Base-by-base conservation (phyloP, 2,888 invertebrate species). In the Eupeodes luniger region DNA sequence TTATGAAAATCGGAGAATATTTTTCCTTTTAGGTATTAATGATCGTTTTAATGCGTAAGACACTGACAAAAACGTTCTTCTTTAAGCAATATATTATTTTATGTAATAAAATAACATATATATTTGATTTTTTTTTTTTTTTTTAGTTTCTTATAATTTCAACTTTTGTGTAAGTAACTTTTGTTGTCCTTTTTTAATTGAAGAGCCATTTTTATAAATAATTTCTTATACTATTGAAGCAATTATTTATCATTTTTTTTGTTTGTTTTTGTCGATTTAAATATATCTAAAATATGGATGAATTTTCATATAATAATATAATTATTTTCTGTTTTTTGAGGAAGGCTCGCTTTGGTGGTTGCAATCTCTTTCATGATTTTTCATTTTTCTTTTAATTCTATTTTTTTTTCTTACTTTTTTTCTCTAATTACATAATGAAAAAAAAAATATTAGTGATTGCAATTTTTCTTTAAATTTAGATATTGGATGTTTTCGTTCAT, bases 331-430 rank as follows among this genome's bases (percentile, higher is more conserved):
- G 4, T 53, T 27, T 19, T 49, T 59, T 75, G 19, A 77, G 70
- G 77, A 85, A 81, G 81, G 85, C 81, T 85, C 66, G 70, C 47
- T 85, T 70, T 77, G 81, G 76, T 85, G 77, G 77, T 61, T 75
- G 75, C 79, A 75, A 53, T 49, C 72, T 79, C 59, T 59, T 66
- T 34, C 59, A 11, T 70, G 51, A 75, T 69, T 34, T 44, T 16
- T 49, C 2, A n/a, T 47, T 51, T 64, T 36, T 27, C 51, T 57
- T n/a, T 51, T 12, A 59, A 57, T 55, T n/a, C 72, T 19, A 11
- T 62, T 36, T 5, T 10, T 66, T 49, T 59, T 59, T 64, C 4
- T 40, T 40, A 40, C 27, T 27, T 27, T 51, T 9, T 11, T 47
- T 16, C 27, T 49, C 27, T 27, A 66, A 66, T 66, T 66, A 47